phyloP scores from a whole-genome alignment of 2,888 invertebrate genomes.

The Platynereis dumerilii region DNA sequence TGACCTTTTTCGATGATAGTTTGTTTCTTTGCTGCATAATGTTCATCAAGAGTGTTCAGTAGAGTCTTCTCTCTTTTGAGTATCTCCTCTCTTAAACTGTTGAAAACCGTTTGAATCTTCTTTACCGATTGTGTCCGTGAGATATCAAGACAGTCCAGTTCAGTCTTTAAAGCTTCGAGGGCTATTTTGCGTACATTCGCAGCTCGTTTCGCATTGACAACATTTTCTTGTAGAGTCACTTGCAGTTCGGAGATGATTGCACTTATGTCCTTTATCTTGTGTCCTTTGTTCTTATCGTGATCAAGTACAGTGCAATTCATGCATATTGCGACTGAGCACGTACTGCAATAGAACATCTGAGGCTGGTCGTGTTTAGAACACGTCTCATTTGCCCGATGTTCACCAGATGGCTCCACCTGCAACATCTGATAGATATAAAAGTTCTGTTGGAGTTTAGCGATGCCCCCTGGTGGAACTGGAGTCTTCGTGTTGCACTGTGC shows the following conservation, averaged over 20 bases:
- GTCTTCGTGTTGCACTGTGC: conserved; percentile 25
- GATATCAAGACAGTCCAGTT: conserved; percentile 22
- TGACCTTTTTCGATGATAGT: conserved; percentile 17
- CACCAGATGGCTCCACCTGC: not conserved
- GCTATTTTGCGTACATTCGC: not conserved
- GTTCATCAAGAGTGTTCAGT: not conserved
- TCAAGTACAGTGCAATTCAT: conserved; percentile 31
- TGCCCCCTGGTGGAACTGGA: conserved; percentile 13
- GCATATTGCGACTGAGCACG: conserved; percentile 25
- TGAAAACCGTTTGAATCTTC: conserved; percentile 17
- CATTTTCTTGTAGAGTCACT: conserved; percentile 1
- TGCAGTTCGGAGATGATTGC: conserved; percentile 10
- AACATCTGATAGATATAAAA: conserved; percentile 27
- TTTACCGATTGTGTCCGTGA: not conserved
- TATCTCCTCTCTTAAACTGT: conserved; percentile 16
- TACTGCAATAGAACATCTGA: conserved; percentile 25
- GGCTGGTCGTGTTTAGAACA: conserved; percentile 27
- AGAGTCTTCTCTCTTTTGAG: conserved; percentile 8
- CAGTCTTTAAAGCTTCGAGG: conserved; percentile 11
- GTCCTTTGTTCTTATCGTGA: conserved; percentile 26
- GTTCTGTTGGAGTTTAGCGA: conserved; percentile 17
- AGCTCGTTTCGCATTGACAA: not conserved
- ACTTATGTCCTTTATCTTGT: conserved; percentile 22
- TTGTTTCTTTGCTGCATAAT: conserved; percentile 8
- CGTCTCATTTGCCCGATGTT: not conserved